Conservation (phyloP, 2,113 vertebrate genomes). For the Strix aluco region DNA sequence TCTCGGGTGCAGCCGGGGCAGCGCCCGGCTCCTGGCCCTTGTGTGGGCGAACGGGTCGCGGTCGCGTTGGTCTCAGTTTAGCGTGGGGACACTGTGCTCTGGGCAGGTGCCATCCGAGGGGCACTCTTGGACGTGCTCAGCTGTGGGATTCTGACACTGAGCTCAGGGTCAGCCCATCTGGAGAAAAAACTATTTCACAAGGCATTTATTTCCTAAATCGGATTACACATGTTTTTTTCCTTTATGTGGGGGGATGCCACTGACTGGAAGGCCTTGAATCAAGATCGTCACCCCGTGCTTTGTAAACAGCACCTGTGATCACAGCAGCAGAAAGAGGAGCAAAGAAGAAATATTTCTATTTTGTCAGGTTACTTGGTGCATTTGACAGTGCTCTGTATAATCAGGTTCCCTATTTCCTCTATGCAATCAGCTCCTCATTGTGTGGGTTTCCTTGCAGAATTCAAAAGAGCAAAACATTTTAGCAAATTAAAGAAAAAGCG, state of each 20-base stretch:
- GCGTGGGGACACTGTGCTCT: fast-evolving
- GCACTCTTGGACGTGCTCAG: fast-evolving
- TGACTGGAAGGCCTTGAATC: neutral
- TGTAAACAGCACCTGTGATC: neutral
- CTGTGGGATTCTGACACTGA: neutral
- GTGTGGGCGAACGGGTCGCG: fast-evolving
- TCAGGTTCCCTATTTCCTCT: neutral
- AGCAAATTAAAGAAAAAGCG: neutral
- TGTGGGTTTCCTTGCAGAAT: neutral
- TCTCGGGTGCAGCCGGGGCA: neutral
- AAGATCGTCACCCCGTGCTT: neutral
- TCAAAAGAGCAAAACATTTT: neutral
- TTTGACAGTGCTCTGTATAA: neutral
- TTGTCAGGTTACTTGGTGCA: neutral
- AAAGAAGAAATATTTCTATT: neutral
- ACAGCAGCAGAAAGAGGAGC: neutral
- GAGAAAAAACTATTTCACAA: neutral
- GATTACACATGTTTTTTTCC: neutral
- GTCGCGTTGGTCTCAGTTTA: fast-evolving
- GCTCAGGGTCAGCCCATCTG: neutral
- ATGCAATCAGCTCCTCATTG: neutral
- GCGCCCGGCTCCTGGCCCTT: neutral
- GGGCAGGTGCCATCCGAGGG: fast-evolving
- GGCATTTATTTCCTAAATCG: neutral
- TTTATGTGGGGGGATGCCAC: fast-evolving